A percentile compares a stretch with the other conserved stretches of the same genome.
phyloP scores from a whole-genome alignment of 2,888 invertebrate species.

The Iselma pallidipennis region DNA sequence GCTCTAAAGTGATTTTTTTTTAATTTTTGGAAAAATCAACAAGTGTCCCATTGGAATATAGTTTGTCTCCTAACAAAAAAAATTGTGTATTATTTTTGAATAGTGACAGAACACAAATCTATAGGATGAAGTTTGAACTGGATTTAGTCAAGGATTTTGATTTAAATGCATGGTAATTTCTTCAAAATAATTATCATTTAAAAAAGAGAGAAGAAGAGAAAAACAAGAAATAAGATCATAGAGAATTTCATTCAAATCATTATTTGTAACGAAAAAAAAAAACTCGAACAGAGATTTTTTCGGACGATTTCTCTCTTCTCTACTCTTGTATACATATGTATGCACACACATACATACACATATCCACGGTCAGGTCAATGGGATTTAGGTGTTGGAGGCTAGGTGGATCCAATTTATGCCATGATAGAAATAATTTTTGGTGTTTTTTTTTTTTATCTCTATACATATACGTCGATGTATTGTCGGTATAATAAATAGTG shows the following conservation, averaged over 20 bases:
- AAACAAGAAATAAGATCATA: too few species aligned
- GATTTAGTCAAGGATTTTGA: slow-evolving; percentile 42
- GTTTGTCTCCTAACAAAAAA: too few species aligned
- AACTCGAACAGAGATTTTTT: not conserved
- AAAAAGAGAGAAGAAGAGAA: too few species aligned
- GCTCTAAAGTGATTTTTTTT: not conserved
- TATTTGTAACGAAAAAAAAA: too few species aligned
- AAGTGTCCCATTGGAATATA: not conserved
- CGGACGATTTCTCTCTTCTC: not conserved
- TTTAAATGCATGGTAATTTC: slow-evolving; percentile 49
- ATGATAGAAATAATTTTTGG: not conserved
- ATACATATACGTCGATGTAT: not conserved
- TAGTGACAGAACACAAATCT: too few species aligned
- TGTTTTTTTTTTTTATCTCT: not conserved
- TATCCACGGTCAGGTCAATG: not conserved
- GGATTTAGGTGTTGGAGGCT: not conserved
- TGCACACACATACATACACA: not conserved
- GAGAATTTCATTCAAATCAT: too few species aligned
- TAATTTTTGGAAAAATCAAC: not conserved
- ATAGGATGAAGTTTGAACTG: slow-evolving; percentile 34
- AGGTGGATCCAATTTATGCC: not conserved
- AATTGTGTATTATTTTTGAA: too few species aligned
- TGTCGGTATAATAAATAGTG: too few species aligned
- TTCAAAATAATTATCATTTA: too few species aligned
- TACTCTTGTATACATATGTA: not conserved